These are phyloP conservation scores for Drosophila bocqueti DNA, from an alignment of 1,140 invertebrate genomes.

Conservation along the genomic window DNA sequence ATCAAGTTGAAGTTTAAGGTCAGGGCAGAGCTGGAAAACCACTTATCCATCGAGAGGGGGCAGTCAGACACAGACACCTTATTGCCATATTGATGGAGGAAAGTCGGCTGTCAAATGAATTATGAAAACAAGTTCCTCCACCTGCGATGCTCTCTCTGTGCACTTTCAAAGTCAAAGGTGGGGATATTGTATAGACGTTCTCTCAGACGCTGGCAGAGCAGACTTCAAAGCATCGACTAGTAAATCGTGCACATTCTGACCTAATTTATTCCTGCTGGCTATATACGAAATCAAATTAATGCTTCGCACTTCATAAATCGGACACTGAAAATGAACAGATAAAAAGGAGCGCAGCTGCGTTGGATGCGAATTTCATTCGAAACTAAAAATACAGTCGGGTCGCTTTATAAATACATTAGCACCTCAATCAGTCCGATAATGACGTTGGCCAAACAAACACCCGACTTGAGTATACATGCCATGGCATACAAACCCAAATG, in stretches of 20 bases:
- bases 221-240: conserved; percentile 64
- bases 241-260: conserved; percentile 61
- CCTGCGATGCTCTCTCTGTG: conserved; percentile 19
- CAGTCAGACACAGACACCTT: conserved; percentile 50
- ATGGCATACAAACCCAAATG: conserved; percentile 21
- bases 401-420: conserved; percentile 84
- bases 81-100: conserved; percentile 72
- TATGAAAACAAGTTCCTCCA: conserved; percentile 56
- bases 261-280: conserved; percentile 63
- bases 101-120: conserved; percentile 71
- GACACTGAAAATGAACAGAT: conserved; percentile 79
- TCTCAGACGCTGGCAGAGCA: not conserved
- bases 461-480: conserved; percentile 7
- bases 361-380: conserved; percentile 17
- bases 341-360: conserved; percentile 55
- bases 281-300: conserved; percentile 75
- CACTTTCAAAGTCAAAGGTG: conserved; percentile 53
- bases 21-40: conserved; percentile 60
- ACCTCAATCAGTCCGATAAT: conserved; percentile 68
- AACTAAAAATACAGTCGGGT: conserved; percentile 73
- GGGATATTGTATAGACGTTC: not conserved
- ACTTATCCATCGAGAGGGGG: conserved; percentile 51
- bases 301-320: conserved; percentile 81
- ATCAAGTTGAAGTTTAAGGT: conserved; percentile 73
- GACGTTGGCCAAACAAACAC: conserved; percentile 46